Base-by-base conservation (phyloP, 2,797 vertebrate species). In the Craterocephalus amniculus region DNA sequence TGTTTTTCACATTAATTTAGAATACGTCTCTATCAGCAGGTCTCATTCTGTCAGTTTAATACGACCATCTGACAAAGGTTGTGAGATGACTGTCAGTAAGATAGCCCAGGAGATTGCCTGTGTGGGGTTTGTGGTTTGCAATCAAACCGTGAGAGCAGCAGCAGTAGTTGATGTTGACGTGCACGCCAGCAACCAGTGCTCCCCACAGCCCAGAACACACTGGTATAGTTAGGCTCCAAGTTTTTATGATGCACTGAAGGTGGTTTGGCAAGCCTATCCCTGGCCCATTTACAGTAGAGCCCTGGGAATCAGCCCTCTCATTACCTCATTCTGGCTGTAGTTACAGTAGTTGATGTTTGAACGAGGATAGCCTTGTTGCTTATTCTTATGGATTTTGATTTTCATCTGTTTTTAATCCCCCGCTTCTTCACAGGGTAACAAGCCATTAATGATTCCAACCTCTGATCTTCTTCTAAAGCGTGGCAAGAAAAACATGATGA, bases 201-300 rank as follows among this genome's bases (percentile, higher is more conserved):
- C 62, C 67, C 32, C 54, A 72, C 6, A n/a, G 64, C 69, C 85
- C 89, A 86, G 79, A 79, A 82, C 80, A 76, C 76, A 86, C 20
- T 75, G 81, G 79, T 84, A 35, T 59, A 78, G 70, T 78, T 57
- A 40, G 71, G 70, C 72, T 85, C 81, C 79, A 82, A 79, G 70
- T 72, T 87, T 89, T 89, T 87, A 88, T 86, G 86, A 87, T 83
- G 81, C 80, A 76, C 70, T 57, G 75, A 84, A 75, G 54, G 75
- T 84, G 85, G 88, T 87, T 88, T 89, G 90, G 89, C 86, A 84
- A 49, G 63, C 59, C 26, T 7, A 4, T 38, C 45, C 31, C 65
- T 70, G 77, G 78, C 68, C 82, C 82, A 74, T 76, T 83, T 83
- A 78, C 77, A 69, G 63, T 70, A 67, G 34, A 52, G 74, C 62